Evolutionary conservation across 2,888 invertebrate species (phyloP).

Genomic region (Scaptomyza tumidula): DNA sequence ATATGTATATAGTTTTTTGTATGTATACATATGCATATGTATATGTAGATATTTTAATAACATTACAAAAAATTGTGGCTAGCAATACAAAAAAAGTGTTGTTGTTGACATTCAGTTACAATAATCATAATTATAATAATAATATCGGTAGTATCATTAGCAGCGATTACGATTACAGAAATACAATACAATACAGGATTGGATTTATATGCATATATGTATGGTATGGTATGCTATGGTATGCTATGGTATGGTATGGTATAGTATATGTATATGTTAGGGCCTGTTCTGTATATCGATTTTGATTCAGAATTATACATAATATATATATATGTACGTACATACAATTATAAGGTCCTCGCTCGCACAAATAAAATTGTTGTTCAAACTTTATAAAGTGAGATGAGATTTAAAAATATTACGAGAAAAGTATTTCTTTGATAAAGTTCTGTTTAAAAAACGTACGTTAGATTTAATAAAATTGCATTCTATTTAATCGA

Average conservation of each 20-base stretch:
- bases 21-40: constrained; percentile 24
- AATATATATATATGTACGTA: not conserved
- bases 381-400: not conserved
- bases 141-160: constrained; percentile 63
- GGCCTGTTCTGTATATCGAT: constrained; percentile 10
- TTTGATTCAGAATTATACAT: constrained; percentile 1
- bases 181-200: constrained; percentile 28
- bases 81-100: constrained; percentile 69
- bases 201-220: constrained; percentile 21
- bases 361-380: not conserved
- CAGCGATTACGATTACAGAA: constrained; percentile 49
- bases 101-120: constrained; percentile 58
- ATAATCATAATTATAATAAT: constrained; percentile 31
- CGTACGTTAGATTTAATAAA: not conserved
- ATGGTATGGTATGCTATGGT: constrained; percentile 8
- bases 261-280: constrained; percentile 4
- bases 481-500: not conserved
- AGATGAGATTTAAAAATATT: not conserved
- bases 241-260: constrained; percentile 3
- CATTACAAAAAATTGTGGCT: constrained; percentile 74
- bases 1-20: constrained; percentile 18
- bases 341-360: not conserved
- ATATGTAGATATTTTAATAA: constrained; percentile 24
- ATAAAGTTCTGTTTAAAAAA: too few species aligned
- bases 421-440: too few species aligned